Evolutionary conservation across 2,113 vertebrate genomes (phyloP), one percentile per base, ranked within the genome.

Genomic region (Chaenogobius annularis): DNA sequence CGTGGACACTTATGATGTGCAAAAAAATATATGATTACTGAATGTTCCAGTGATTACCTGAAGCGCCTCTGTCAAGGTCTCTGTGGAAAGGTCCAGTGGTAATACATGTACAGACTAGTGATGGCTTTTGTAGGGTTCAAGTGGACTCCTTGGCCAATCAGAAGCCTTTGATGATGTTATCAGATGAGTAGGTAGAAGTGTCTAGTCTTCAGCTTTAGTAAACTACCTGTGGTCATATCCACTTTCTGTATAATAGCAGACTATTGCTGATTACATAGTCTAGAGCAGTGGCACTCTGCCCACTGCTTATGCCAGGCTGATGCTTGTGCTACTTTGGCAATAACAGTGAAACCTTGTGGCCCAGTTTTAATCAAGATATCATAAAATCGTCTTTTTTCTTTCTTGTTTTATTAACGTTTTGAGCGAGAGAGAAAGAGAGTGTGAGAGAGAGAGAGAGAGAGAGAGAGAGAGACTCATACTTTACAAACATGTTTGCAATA

Each of bases 171-270:
- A 70, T 84, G 84, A 83, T 70, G 64, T 72, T 70, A 55, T 67
- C n/a, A 75, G 79, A 84, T 79, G 68, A 84, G 64, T 73, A 74
- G 81, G 75, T 87, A 40, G 15, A 46, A 68, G 68, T 82, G 83
- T 90, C 87, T 91, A 82, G 86, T 83, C 85, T 47, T 65, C 72
- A 80, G 91, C 81, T 93, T 94, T 92, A 88, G 85, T 87, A 92
- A 94, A 94, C 92, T 85, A 93, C 89, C 88, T 79, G 85, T 92
- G 89, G 92, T 86, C 84, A 90, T 79, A 87, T 83, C 71, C 81
- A 77, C 87, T 81, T 79, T 87, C 82, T 77, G 86, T 72, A 63
- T 90, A 90, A 92, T 90, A 81, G 82, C 73, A 86, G 83, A 66
- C 65, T 78, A 5, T 59, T 81, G 59, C 66, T 87, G 82, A 91